Evolutionary conservation across 2,888 invertebrate genomes (phyloP), one percentile per base, ranked within the genome.

Genomic region (Dolichomitus sp.): DNA sequence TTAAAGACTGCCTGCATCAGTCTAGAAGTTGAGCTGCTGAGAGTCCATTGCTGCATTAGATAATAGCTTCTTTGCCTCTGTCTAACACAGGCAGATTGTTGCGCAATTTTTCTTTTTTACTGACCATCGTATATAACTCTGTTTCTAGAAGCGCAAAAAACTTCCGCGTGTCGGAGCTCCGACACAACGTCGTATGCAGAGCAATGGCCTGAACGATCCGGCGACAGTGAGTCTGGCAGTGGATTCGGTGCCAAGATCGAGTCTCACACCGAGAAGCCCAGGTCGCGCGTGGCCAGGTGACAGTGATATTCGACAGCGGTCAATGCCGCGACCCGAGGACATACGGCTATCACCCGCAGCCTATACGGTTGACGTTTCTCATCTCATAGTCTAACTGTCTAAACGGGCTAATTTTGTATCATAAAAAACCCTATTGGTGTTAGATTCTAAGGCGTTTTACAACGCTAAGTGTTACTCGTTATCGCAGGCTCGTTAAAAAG

Each of bases 121-220:
- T 42, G 37, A 50, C 19, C 48, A 4, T 12, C 11, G 30, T 45
- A 42, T 42, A 40, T 42, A 23, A 68, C 85, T 78, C 84, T 84
- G 66, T 88, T 95, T 96, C 81, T 95, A 99, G 98, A 98, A 98
- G 95, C 96, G 98, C 73, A 98, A 69, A 59, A 98, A 94, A 97
- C 97, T 0, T 48, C 94, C 98, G 86, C 95, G 98, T 72, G 97
- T 97, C 65, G 96, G 97, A 0, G 95, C 98, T 87, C 95, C 97
- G 88, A 95, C 96, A 85, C 93, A 95, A 97, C 83, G 86, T 45
- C 95, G 97, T 45, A 95, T 96, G 70, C 97, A 97, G 94, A 96
- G 97, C 17, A 97, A 97, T 90, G 97, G 97, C 6, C 96, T 97
- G 59, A 97, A 96, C 90, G 97, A 97, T 92, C 96, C 97, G 0